Conservation (phyloP, 2,888 invertebrate species). For the Dasypogon diadema region DNA sequence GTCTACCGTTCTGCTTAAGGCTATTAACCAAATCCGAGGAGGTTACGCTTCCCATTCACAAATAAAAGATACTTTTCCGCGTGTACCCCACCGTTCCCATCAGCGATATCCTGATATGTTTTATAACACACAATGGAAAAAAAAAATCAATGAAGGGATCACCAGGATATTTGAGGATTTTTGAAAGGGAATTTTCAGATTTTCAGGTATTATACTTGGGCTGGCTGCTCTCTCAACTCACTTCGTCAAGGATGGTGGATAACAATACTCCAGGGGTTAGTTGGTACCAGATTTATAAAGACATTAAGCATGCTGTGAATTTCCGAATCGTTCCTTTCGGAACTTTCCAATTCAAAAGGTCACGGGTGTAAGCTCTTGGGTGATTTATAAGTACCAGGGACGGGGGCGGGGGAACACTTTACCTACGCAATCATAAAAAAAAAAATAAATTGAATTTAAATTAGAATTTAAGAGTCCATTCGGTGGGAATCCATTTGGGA, state of each 20-base stretch:
- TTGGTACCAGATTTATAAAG: background rate
- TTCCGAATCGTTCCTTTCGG: background rate
- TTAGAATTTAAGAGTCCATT: background rate
- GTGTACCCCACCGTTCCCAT: too few relatives aligned
- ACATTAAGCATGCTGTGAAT: background rate
- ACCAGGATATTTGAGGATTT: background rate
- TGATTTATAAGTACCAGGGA: background rate
- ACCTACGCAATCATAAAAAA: background rate
- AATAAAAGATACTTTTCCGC: background rate
- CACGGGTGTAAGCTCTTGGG: background rate
- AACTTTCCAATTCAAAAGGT: background rate
- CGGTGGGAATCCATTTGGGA: background rate
- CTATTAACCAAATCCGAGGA: background rate
- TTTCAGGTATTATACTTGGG: background rate
- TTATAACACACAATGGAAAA: background rate
- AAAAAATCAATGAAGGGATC: slow-evolving; percentile 3
- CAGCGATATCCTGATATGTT: too few relatives aligned
- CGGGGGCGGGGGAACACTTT: too few relatives aligned
- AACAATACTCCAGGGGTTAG: background rate
- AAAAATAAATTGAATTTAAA: slow-evolving; percentile 3
- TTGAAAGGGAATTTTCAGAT: background rate
- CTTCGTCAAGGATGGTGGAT: background rate
- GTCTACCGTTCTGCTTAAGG: slow-evolving; percentile 4
- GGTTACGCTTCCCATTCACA: background rate
- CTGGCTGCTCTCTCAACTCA: background rate